Conservation (phyloP, 2,113 vertebrate species). For the Mirza zaza region DNA sequence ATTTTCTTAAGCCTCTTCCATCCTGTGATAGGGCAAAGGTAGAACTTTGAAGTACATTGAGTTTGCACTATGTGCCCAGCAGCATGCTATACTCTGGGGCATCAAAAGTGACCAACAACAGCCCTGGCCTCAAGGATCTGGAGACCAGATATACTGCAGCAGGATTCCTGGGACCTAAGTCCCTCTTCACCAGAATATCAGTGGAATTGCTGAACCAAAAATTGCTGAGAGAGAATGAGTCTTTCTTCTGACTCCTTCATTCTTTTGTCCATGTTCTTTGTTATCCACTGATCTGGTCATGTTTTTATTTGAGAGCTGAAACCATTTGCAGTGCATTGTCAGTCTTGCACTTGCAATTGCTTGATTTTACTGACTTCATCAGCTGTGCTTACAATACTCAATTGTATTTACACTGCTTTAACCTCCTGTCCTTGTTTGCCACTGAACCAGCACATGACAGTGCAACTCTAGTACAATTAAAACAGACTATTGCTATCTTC, state of each 20-base stretch:
- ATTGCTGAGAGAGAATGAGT: not conserved
- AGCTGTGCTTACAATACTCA: slow-evolving; percentile 49
- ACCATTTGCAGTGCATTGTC: not conserved
- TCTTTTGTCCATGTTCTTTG: not conserved
- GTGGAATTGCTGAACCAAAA: not conserved
- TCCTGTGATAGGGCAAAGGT: not conserved
- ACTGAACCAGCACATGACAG: not conserved
- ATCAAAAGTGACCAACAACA: not conserved
- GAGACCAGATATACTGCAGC: not conserved
- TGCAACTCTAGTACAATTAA: not conserved
- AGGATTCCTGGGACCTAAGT: not conserved
- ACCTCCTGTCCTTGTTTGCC: slow-evolving; percentile 48
- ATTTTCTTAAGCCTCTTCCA: not conserved
- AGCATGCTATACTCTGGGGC: not conserved
- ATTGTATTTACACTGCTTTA: slow-evolving; percentile 42
- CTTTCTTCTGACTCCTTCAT: not conserved
- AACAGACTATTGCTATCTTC: not conserved
- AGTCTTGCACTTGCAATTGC: slow-evolving; percentile 21
- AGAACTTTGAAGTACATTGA: not conserved
- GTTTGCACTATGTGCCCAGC: not conserved
- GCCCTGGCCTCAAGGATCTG: not conserved
- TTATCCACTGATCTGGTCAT: not conserved
- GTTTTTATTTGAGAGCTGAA: not conserved
- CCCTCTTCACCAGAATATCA: not conserved
- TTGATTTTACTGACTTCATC: slow-evolving; percentile 36